These are phyloP conservation scores for Agapornis canus DNA, from an alignment of 2,797 vertebrate genomes.

Conservation along the genomic window DNA sequence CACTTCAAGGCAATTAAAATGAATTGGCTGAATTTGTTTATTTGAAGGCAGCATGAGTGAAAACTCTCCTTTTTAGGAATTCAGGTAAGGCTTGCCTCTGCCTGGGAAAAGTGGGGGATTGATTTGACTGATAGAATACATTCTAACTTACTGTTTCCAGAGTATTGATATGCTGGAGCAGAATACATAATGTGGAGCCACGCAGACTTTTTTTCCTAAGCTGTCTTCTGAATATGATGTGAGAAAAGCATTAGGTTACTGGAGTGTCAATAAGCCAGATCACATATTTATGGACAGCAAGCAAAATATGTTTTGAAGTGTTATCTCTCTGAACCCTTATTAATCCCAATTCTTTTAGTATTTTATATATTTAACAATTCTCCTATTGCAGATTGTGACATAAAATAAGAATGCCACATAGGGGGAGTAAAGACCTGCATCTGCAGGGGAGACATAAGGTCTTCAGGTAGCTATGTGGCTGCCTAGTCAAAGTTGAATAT, in stretches of 20 bases:
- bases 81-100: slow-evolving; percentile 1
- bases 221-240: not conserved
- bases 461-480: not conserved
- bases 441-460: not conserved
- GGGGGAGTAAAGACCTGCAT: not conserved
- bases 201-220: not conserved
- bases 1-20: slow-evolving; percentile 32
- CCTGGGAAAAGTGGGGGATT: not conserved
- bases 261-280: not conserved
- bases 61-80: slow-evolving; percentile 18
- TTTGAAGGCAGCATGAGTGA: slow-evolving; percentile 1
- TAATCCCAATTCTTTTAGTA: not conserved
- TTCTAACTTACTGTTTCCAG: not conserved
- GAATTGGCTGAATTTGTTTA: slow-evolving; percentile 7
- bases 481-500: not conserved
- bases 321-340: not conserved
- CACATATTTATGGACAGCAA: not conserved
- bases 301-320: not conserved
- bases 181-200: not conserved
- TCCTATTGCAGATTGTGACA: not conserved
- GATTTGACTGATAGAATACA: slow-evolving; percentile 33
- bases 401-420: not conserved
- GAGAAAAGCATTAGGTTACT: not conserved
- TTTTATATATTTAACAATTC: not conserved
- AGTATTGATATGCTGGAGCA: not conserved